phyloP scores from a whole-genome alignment of 2,797 vertebrate genomes.

The Syngnathus acus region DNA sequence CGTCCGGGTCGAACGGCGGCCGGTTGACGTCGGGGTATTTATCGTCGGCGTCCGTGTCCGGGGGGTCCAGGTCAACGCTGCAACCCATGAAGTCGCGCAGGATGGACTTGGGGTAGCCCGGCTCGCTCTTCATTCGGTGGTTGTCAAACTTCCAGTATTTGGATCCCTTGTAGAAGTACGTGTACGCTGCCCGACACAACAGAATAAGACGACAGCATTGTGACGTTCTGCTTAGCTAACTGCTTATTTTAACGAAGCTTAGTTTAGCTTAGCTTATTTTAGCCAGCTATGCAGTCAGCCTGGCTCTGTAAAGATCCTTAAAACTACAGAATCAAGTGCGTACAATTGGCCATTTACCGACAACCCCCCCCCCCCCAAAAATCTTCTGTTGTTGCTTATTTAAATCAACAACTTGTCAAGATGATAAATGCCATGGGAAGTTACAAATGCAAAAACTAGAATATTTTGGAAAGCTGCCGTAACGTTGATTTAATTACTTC shows the following conservation, averaged over 20 bases:
- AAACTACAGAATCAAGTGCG: no score
- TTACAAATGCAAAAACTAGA: no score
- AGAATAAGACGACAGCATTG: neutral
- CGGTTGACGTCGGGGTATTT: conserved; percentile 75
- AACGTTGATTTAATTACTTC: no score
- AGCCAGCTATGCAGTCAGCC: no score
- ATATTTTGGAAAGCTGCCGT: no score
- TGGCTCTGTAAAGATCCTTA: no score
- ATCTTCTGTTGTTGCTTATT: no score
- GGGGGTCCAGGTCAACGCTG: conserved; percentile 68
- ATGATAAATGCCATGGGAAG: no score
- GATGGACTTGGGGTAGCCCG: conserved; percentile 94
- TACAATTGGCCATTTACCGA: no score
- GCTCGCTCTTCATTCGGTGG: conserved; percentile 88
- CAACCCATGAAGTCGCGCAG: conserved; percentile 96
- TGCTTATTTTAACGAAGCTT: neutral
- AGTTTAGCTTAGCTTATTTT: neutral
- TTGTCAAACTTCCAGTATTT: conserved; percentile 99
- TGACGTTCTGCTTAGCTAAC: neutral
- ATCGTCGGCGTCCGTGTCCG: conserved; percentile 57
- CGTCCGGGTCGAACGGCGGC: conserved; percentile 72
- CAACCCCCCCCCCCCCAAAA: no score
- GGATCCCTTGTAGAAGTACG: conserved; percentile 91
- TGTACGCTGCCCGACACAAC: conserved; percentile 73
- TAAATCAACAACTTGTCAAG: no score